These are phyloP conservation scores for Diaphora mendica DNA, from an alignment of 2,888 invertebrate genomes.

Conservation along the genomic window DNA sequence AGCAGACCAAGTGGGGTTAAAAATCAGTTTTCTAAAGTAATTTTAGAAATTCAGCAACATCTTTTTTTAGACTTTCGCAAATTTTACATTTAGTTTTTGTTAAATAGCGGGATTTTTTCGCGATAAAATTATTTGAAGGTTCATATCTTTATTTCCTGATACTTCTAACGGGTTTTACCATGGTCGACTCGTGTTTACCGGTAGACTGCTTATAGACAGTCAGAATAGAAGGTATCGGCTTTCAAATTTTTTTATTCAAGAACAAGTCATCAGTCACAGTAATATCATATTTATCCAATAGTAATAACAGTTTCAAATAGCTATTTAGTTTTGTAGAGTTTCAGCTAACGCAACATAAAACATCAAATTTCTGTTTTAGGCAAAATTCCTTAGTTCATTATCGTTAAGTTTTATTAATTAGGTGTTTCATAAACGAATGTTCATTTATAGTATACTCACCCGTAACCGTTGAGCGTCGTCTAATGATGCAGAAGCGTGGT, in stretches of 20 bases:
- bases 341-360: slow-evolving; percentile 15
- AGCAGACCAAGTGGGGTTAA: neutral
- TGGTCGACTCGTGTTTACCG: too few species aligned
- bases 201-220: too few species aligned
- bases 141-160: too few species aligned
- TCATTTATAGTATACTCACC: slow-evolving; percentile 84
- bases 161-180: too few species aligned
- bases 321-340: slow-evolving; percentile 31
- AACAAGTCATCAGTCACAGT: slow-evolving; percentile 10
- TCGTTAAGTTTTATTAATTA: too few species aligned
- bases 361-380: neutral
- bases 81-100: too few species aligned
- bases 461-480: slow-evolving; percentile 95
- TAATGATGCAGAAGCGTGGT: slow-evolving; percentile 96
- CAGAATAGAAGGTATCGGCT: too few species aligned
- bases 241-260: too few species aligned
- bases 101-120: too few species aligned
- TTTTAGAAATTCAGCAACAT: neutral
- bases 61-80: too few species aligned
- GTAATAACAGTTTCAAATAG: slow-evolving; percentile 38
- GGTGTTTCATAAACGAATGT: slow-evolving; percentile 3
- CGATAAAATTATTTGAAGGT: too few species aligned
- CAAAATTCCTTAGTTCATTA: neutral
- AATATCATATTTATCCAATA: slow-evolving; percentile 36
- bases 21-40: neutral